A percentile compares a stretch with the other conserved stretches of the same genome.
Evolutionary conservation across 2,888 invertebrate species (phyloP).

Genomic region (Sinopyrophorus schimmeli): DNA sequence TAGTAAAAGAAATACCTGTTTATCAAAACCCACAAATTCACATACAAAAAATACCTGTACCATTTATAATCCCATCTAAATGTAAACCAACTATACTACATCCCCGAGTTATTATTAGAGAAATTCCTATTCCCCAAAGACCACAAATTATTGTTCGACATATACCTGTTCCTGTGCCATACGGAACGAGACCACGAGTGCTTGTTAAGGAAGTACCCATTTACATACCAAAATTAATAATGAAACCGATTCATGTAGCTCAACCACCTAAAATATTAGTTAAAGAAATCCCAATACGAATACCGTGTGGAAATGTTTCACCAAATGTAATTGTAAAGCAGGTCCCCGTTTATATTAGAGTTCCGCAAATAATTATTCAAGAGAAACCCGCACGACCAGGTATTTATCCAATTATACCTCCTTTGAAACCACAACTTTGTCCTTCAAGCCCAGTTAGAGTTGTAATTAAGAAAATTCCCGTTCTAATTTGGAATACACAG

Average conservation of each 20-base stretch:
- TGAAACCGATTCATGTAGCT: too few species aligned
- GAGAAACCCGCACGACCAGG: not conserved
- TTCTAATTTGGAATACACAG: not conserved
- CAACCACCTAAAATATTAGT: too few species aligned
- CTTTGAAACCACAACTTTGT: too few species aligned
- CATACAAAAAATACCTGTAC: too few species aligned
- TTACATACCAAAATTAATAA: too few species aligned
- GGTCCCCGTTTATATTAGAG: not conserved
- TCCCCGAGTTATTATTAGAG: not conserved
- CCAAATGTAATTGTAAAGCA: conserved; percentile 2
- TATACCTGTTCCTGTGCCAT: not conserved
- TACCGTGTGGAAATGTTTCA: not conserved
- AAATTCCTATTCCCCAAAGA: conserved; percentile 4
- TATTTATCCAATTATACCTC: not conserved
- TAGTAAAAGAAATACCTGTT: not conserved
- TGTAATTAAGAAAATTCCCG: not conserved
- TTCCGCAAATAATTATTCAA: conserved; percentile 4
- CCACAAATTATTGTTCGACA: not conserved
- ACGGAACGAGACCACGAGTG: not conserved
- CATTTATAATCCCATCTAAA: too few species aligned
- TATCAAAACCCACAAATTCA: too few species aligned
- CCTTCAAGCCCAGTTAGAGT: too few species aligned
- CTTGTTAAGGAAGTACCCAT: conserved; percentile 10
- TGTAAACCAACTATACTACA: too few species aligned
- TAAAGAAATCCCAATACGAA: conserved; percentile 5